phyloP scores from a whole-genome alignment of 1,140 invertebrate genomes.

The Piezodorus guildinii region DNA sequence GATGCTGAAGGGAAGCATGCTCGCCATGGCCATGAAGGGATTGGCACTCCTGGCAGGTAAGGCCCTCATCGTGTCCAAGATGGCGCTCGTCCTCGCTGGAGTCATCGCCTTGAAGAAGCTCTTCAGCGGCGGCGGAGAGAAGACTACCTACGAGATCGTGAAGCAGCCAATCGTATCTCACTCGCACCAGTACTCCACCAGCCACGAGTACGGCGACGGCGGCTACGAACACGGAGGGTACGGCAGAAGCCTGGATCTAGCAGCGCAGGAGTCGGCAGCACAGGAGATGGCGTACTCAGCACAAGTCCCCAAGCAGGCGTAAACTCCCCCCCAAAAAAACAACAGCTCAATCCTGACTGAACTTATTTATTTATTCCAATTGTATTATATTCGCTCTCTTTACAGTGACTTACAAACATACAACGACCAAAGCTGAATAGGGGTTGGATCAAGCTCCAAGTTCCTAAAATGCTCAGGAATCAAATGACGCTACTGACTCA shows the following conservation, averaged over 20 bases:
- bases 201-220: conserved; percentile 43
- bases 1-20: conserved; percentile 52
- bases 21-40: conserved; percentile 60
- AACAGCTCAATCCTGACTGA: too few species aligned
- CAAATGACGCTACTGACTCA: too few species aligned
- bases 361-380: too few species aligned
- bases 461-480: too few species aligned
- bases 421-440: too few species aligned
- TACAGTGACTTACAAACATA: too few species aligned
- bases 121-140: conserved; percentile 48
- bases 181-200: conserved; percentile 59
- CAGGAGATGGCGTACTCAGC: conserved; percentile 25
- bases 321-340: too few species aligned
- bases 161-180: conserved; percentile 70
- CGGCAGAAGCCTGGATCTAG: conserved; percentile 30
- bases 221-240: conserved; percentile 33
- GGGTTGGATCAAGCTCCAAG: too few species aligned
- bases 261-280: conserved; percentile 12
- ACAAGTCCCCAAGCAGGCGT: background rate
- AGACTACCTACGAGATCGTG: conserved; percentile 71
- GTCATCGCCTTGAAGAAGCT: conserved; percentile 66
- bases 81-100: conserved; percentile 59
- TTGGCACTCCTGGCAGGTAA: conserved; percentile 59
- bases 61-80: conserved; percentile 58
- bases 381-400: too few species aligned